Base-by-base conservation (phyloP, 2,888 invertebrate species). In the Amphipoea lucens region DNA sequence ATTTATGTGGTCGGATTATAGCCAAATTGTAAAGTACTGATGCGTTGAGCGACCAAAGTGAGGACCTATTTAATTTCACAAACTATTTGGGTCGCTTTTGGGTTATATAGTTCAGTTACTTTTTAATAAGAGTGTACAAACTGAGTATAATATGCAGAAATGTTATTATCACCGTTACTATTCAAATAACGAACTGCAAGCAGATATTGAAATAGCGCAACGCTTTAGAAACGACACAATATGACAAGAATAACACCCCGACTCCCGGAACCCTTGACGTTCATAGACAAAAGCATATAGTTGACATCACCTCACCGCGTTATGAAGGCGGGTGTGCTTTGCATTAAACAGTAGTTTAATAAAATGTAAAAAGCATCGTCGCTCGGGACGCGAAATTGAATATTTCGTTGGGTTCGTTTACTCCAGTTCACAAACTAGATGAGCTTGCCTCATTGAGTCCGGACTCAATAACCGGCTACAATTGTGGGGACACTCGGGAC, bases 331-430 rank as follows among this genome's bases (percentile, higher is more conserved):
- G 72, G 72, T 83, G 79, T 80, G 81, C 76, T 86, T 85, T 87
- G 82, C 86, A 89, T 87, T 87, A 84, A 90, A 81, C 82, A 88
- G 83, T 82, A 80, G 72, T 84, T 85, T 81, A 86, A 86, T 85
- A 87, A 88, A 90, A 86, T 88, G 83, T 81, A 76, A 87, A 90
- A 88, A 79, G 79, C 79, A 84, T 79, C 83, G 83, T 84, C 87
- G 82, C 81, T 79, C 62, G 74, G 90, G 88, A 88, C 68, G 79
- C 78, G 77, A 90, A 92, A 92, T 92, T 89, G 89, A 92, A 91
- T 92, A 90, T 88, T 88, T 88, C 83, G 83, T 89, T 75, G 80
- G 82, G 86, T 89, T 90, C 91, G 82, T 86, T 87, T 84, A 78
- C 86, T 87, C 40, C 85, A 82, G 83, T 81, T 81, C 87, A 82